Evolutionary conservation across 2,797 vertebrate species (phyloP).

Genomic region (Siniperca scherzeri): DNA sequence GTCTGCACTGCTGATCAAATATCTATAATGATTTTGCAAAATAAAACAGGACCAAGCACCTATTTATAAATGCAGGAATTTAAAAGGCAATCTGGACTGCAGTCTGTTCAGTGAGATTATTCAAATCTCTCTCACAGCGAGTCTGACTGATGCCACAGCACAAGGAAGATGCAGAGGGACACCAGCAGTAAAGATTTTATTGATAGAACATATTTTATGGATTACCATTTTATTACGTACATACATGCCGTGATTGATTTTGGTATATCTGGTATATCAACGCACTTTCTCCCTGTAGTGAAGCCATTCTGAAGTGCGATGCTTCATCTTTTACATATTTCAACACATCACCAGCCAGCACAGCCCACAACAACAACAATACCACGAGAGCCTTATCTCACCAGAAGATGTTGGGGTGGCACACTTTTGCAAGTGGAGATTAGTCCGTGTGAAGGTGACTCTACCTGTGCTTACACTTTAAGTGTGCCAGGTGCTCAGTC

Average conservation of each 20-base stretch:
- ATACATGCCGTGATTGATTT: constrained; percentile 6
- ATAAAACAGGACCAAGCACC: constrained; percentile 58
- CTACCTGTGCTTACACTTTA: constrained; percentile 76
- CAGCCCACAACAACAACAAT: constrained; percentile 54
- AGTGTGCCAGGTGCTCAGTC: constrained; percentile 75
- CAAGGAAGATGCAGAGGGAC: constrained; percentile 34
- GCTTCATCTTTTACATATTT: constrained; percentile 22
- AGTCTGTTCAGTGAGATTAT: constrained; percentile 83
- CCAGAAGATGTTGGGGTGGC: constrained; percentile 33
- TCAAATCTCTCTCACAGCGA: constrained; percentile 64
- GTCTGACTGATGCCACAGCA: constrained; percentile 58
- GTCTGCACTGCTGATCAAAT: constrained; percentile 47
- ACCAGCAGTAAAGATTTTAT: constrained; percentile 38
- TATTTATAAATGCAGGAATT: constrained; percentile 83
- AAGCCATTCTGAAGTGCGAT: background rate
- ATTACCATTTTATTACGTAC: constrained; percentile 19
- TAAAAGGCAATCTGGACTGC: constrained; percentile 82
- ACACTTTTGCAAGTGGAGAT: constrained; percentile 61
- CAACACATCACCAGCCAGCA: constrained; percentile 3
- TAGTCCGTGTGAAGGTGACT: constrained; percentile 83
- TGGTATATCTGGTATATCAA: constrained; percentile 6
- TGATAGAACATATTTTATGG: constrained; percentile 44
- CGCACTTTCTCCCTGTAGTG: background rate
- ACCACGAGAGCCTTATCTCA: constrained; percentile 45
- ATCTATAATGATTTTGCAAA: constrained; percentile 70